phyloP scores from a whole-genome alignment of 1,140 invertebrate genomes.

The Aphelinus atriplicis region DNA sequence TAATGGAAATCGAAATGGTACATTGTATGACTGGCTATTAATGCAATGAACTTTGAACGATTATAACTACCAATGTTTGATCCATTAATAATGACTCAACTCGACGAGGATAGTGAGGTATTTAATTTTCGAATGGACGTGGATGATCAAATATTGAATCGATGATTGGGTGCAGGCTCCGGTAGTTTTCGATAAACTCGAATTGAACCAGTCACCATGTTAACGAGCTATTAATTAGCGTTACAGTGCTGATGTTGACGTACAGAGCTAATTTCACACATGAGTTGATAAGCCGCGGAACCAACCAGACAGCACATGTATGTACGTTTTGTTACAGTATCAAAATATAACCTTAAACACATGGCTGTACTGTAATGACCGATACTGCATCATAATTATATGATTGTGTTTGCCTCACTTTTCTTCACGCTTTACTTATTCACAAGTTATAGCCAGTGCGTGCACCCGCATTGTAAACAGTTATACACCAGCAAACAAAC shows the following conservation, averaged over 20 bases:
- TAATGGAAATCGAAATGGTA: neutral
- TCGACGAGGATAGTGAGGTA: too few relatives aligned
- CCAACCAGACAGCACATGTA: neutral
- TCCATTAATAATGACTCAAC: too few relatives aligned
- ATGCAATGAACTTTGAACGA: neutral
- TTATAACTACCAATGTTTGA: too few relatives aligned
- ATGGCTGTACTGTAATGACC: neutral
- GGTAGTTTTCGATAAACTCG: slow-evolving; percentile 23
- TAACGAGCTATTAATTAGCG: slow-evolving; percentile 35
- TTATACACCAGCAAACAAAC: slow-evolving; percentile 2
- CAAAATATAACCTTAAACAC: slow-evolving; percentile 14
- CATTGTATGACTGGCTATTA: neutral
- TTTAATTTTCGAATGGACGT: neutral
- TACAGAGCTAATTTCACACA: slow-evolving; percentile 38
- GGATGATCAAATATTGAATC: slow-evolving; percentile 13
- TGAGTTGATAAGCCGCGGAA: slow-evolving; percentile 4
- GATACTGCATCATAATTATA: slow-evolving; percentile 19
- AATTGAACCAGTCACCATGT: slow-evolving; percentile 27
- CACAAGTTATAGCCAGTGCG: too few relatives aligned
- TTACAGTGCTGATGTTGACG: slow-evolving; percentile 30
- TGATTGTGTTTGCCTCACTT: slow-evolving; percentile 24
- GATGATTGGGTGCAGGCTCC: neutral
- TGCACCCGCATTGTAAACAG: slow-evolving; percentile 4
- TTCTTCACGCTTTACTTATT: slow-evolving; percentile 14
- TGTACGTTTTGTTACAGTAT: slow-evolving; percentile 21